Conservation (phyloP, 2,888 invertebrate genomes). For the Enchytraeus crypticus region DNA sequence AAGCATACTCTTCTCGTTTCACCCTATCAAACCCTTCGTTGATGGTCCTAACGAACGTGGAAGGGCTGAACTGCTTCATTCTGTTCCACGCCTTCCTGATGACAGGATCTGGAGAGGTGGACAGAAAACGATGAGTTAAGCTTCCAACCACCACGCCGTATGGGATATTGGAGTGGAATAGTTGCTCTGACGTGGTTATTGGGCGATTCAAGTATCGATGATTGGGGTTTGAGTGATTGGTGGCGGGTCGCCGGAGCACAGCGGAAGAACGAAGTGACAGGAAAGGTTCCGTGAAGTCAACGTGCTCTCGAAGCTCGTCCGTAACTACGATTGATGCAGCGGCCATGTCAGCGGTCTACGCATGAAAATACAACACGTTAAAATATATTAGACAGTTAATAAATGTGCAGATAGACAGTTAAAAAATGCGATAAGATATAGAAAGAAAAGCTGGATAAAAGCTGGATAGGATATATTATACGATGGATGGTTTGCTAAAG, state of each 20-base stretch:
- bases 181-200: slow-evolving; percentile 14
- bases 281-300: slow-evolving; percentile 27
- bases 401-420: no score
- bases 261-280: slow-evolving; percentile 25
- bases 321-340: slow-evolving; percentile 24
- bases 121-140: slow-evolving; percentile 12
- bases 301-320: slow-evolving; percentile 8
- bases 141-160: slow-evolving; percentile 21
- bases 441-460: no score
- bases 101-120: slow-evolving; percentile 4
- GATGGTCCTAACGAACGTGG: slow-evolving; percentile 18
- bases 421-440: no score
- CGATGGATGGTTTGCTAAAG: no score
- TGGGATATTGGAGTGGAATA: slow-evolving; percentile 16
- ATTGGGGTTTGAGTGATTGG: neutral
- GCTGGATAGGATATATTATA: no score
- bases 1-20: slow-evolving; percentile 22
- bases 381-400: no score
- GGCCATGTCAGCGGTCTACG: slow-evolving; percentile 27
- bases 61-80: slow-evolving; percentile 22
- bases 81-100: slow-evolving; percentile 17
- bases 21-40: slow-evolving; percentile 26
- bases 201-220: neutral
- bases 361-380: neutral
- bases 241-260: slow-evolving; percentile 10